Percentiles rank a stretch among this genome's conserved stretches.
phyloP scores from a whole-genome alignment of 2,113 vertebrate genomes.

The Drymodes brunneopygia region DNA sequence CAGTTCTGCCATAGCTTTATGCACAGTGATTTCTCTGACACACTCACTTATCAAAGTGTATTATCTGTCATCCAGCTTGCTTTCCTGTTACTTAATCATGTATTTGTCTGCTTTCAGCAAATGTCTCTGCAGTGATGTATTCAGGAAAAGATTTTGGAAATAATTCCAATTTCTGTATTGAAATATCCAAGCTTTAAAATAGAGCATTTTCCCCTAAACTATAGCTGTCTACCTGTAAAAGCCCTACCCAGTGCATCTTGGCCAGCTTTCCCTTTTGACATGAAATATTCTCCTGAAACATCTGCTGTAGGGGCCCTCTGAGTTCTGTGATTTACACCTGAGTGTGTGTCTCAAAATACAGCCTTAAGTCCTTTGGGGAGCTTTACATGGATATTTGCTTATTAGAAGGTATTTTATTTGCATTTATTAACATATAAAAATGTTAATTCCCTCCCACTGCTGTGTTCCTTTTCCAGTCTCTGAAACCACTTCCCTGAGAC shows the following conservation, averaged over 20 bases:
- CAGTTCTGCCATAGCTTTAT: neutral
- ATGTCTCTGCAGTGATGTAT: neutral
- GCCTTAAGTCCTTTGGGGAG: neutral
- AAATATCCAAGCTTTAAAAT: neutral
- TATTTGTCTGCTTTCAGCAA: neutral
- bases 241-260: neutral
- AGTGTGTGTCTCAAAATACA: accelerated
- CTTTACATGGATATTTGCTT: neutral
- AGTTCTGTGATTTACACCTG: neutral
- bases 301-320: neutral
- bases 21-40: neutral
- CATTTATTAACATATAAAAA: neutral
- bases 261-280: neutral
- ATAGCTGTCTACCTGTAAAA: neutral
- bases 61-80: neutral
- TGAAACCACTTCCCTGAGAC: neutral
- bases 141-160: neutral
- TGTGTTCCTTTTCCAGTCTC: neutral
- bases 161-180: neutral
- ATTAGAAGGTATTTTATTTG: neutral
- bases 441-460: neutral
- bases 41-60: neutral
- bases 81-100: neutral
- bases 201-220: neutral
- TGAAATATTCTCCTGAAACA: neutral